Evolutionary conservation across 2,888 invertebrate species (phyloP).

Genomic region (Thymelicus acteon): DNA sequence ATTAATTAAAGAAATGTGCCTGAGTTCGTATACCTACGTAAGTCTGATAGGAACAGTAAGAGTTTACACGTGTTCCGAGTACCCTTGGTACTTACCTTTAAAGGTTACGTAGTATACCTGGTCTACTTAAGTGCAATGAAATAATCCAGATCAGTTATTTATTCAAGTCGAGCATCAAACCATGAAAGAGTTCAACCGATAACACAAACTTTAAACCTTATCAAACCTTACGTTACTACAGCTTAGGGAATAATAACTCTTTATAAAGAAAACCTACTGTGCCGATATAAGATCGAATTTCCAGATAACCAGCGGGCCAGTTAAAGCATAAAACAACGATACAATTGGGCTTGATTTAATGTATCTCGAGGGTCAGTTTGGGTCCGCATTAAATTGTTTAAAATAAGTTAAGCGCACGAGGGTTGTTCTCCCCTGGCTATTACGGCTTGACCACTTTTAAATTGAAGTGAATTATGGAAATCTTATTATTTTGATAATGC

Average conservation of each 20-base stretch:
- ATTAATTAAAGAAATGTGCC: too few species aligned
- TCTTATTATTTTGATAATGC: slow-evolving; percentile 16
- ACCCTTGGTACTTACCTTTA: too few species aligned
- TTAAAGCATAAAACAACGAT: slow-evolving; percentile 58
- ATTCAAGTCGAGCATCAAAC: neutral
- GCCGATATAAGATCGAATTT: slow-evolving; percentile 65
- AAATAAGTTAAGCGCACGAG: slow-evolving; percentile 71
- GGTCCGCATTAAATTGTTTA: slow-evolving; percentile 69
- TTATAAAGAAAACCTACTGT: slow-evolving; percentile 68
- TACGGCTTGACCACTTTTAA: slow-evolving; percentile 51
- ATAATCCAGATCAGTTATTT: neutral
- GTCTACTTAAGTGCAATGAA: too few species aligned
- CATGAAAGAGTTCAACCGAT: slow-evolving; percentile 17
- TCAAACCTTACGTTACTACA: slow-evolving; percentile 56
- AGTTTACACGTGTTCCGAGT: too few species aligned
- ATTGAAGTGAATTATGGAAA: slow-evolving; percentile 34
- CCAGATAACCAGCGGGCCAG: slow-evolving; percentile 66
- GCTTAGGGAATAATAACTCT: slow-evolving; percentile 77
- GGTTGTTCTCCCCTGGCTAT: slow-evolving; percentile 60
- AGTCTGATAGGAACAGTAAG: too few species aligned
- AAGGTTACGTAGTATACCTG: too few species aligned
- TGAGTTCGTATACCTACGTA: too few species aligned
- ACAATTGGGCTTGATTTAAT: slow-evolving; percentile 69
- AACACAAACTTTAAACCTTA: slow-evolving; percentile 48
- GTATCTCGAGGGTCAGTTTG: slow-evolving; percentile 68